Conservation (phyloP, 2,888 invertebrate species). For the Drosophila longiperda region DNA sequence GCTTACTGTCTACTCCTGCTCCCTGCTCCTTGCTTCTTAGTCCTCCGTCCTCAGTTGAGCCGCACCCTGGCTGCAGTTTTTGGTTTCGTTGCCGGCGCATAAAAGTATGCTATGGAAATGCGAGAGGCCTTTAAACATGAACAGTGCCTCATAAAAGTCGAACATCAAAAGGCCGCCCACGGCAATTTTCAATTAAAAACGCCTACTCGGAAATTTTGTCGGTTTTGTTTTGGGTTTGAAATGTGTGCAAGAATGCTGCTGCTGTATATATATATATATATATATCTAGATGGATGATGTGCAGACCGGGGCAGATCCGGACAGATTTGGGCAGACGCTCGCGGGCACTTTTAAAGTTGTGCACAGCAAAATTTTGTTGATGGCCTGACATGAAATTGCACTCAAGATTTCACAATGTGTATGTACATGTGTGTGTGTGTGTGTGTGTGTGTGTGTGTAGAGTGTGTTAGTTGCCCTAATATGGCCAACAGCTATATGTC, state of each 20-base stretch:
- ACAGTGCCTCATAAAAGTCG: not conserved
- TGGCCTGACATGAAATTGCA: slow-evolving; percentile 71
- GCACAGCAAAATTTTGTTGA: slow-evolving; percentile 38
- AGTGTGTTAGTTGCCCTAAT: slow-evolving; percentile 6
- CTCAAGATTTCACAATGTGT: slow-evolving; percentile 58
- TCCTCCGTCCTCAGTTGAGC: not conserved
- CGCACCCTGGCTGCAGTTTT: slow-evolving; percentile 46
- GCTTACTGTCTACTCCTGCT: slow-evolving; percentile 2
- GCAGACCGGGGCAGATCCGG: not conserved
- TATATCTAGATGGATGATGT: not conserved
- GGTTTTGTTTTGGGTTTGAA: slow-evolving; percentile 19
- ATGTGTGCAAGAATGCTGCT: slow-evolving; percentile 40
- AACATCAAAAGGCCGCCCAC: slow-evolving; percentile 75
- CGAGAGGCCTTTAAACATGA: slow-evolving; percentile 13
- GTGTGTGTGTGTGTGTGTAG: slow-evolving; percentile 7
- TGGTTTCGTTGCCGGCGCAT: slow-evolving; percentile 17
- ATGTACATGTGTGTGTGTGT: slow-evolving; percentile 6
- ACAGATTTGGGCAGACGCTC: slow-evolving; percentile 8
- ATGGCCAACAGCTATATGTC: slow-evolving; percentile 68
- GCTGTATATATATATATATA: not conserved
- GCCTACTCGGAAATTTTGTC: slow-evolving; percentile 53
- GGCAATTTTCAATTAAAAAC: slow-evolving; percentile 78
- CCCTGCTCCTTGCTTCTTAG: not conserved
- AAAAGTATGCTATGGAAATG: slow-evolving; percentile 51
- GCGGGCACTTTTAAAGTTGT: slow-evolving; percentile 56